Base-by-base conservation (phyloP, 2,888 invertebrate genomes). In the Leucophenga montana region DNA sequence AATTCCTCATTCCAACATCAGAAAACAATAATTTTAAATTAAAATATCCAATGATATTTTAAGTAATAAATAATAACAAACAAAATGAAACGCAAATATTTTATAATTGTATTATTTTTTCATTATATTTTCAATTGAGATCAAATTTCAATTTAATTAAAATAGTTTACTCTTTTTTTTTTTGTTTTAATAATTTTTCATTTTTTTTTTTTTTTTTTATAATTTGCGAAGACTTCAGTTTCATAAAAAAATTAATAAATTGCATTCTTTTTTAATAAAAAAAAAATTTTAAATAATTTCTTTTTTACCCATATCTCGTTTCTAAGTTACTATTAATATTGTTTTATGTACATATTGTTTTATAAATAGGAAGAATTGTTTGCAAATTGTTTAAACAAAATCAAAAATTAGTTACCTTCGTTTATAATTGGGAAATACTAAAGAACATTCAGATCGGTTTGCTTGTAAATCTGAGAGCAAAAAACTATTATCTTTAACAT, bases 71-170 rank as follows among this genome's bases (percentile, higher is more conserved):
- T 57, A 57, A 57, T 50, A 53, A n/a, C 14, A 50, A 50, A 4
- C 8, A 3, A 53, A 22, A 57, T 11, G 31, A 46, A 59, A 44
- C 9, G 31, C 18, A 53, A 1, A n/a, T n/a, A n/a, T 53, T 20
- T 16, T 53, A 53, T 53, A 9, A 56, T 22, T 39, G 27, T 27
- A 54, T 18, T 54, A 16, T 57, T 22, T 57, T 57, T 57, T 22
- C 13, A 14, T 18, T 54, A 39, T 59, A 48, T 67, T 67, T 65
- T 69, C 61, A 33, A 56, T 65, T 72, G 72, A 72, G 72, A 72
- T 72, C 72, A 70, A 68, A 59, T 72, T 67, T 67, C 62, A 72
- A 67, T 68, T 66, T 16, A 44, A 27, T 61, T 39, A 39, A 39
- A 39, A 48, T 69, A 18, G 64, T 62, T 22, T 27, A 16, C 44